A percentile compares a stretch with the other conserved stretches of the same genome.
Conservation (phyloP, 2,113 vertebrate genomes). For the Erythrocercus mccallii region DNA sequence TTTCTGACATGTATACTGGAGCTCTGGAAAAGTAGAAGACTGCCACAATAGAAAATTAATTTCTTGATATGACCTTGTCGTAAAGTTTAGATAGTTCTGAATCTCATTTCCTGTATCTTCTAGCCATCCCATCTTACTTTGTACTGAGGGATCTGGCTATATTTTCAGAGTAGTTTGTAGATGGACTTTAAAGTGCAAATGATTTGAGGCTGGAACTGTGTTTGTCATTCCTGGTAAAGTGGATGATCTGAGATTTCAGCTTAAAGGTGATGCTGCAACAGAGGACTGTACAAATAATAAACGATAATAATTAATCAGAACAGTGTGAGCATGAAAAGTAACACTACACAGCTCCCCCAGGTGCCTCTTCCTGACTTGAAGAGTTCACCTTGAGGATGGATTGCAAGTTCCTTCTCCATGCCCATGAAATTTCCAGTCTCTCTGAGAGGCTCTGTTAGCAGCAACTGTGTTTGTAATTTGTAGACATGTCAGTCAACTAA, state of each 20-base stretch:
- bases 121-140: background rate
- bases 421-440: conserved; percentile 25
- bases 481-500: conserved; percentile 54
- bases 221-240: background rate
- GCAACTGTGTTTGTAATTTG: conserved; percentile 53
- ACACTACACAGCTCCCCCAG: background rate
- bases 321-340: conserved; percentile 34
- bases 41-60: background rate
- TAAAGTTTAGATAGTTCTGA: background rate
- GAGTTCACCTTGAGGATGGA: conserved; percentile 56
- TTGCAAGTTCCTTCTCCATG: conserved; percentile 34
- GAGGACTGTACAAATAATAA: conserved; percentile 17
- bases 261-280: conserved; percentile 4
- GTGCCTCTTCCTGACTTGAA: conserved; percentile 4
- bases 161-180: background rate
- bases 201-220: background rate
- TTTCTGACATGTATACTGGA: background rate
- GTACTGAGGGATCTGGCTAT: background rate
- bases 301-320: conserved; percentile 55
- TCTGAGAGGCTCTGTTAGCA: conserved; percentile 40
- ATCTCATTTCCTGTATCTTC: background rate
- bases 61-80: background rate
- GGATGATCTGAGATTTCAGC: conserved; percentile 13
- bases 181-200: background rate
- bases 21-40: background rate